Conservation (phyloP, 2,888 invertebrate genomes). For the Dascillus cervinus region DNA sequence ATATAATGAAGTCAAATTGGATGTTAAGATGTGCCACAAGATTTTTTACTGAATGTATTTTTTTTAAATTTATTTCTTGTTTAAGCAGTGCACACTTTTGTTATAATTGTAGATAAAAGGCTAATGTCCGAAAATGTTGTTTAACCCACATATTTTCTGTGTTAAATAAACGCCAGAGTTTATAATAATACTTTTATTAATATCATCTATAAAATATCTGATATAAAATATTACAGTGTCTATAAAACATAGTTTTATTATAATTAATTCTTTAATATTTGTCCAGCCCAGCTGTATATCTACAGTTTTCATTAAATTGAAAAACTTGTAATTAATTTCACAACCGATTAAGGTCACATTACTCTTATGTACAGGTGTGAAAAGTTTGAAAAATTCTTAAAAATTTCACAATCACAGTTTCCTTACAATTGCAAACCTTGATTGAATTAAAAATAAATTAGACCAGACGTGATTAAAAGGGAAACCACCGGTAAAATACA, state of each 20-base stretch:
- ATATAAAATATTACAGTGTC: slow-evolving; percentile 24
- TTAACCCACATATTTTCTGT: too few species aligned
- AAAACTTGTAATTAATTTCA: slow-evolving; percentile 11
- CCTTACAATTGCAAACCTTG: too few species aligned
- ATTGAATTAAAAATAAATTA: too few species aligned
- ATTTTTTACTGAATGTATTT: too few species aligned
- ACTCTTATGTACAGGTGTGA: slow-evolving; percentile 5
- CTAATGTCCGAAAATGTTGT: too few species aligned
- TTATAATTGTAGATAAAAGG: too few species aligned
- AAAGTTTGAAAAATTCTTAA: slow-evolving; percentile 7
- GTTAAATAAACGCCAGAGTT: too few species aligned
- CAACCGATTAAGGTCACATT: slow-evolving; percentile 15
- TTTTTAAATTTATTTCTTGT: too few species aligned
- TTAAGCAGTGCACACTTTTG: too few species aligned
- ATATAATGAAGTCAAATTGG: too few species aligned
- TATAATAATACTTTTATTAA: slow-evolving; percentile 15
- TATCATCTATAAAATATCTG: slow-evolving; percentile 22
- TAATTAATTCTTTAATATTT: slow-evolving; percentile 12
- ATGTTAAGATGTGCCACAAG: not conserved
- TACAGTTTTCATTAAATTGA: slow-evolving; percentile 6
- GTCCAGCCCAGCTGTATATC: slow-evolving; percentile 14
- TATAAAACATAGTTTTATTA: slow-evolving; percentile 13
- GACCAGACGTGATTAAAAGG: too few species aligned
- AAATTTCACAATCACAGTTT: slow-evolving; percentile 2
- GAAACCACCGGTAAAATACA: too few species aligned